Evolutionary conservation across 2,797 vertebrate species (phyloP).

Genomic region (Benthosema pterotum): DNA sequence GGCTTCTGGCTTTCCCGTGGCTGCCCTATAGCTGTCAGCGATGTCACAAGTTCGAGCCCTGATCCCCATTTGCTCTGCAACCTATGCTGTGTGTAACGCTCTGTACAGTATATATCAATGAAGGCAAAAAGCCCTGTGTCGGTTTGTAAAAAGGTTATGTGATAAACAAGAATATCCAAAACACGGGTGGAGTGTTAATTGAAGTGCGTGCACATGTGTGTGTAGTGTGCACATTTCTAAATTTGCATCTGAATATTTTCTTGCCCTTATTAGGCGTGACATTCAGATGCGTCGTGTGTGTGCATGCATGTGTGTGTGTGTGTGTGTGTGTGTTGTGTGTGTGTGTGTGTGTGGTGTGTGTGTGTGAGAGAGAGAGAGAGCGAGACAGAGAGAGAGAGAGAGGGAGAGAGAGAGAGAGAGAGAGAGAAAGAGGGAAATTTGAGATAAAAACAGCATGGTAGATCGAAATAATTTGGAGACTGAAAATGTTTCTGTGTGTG

Average conservation of each 20-base stretch:
- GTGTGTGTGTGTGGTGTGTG: neutral
- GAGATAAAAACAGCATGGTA: neutral
- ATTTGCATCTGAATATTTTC: neutral
- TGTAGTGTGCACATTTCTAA: neutral
- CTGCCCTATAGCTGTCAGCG: too few relatives aligned
- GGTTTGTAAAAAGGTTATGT: too few relatives aligned
- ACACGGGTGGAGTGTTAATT: too few relatives aligned
- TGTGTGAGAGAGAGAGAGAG: constrained; percentile 24
- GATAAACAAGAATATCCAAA: too few relatives aligned
- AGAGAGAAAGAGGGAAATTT: constrained; percentile 46
- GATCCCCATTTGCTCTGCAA: too few relatives aligned
- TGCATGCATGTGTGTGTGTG: neutral
- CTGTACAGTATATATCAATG: too few relatives aligned
- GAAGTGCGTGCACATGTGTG: constrained; percentile 17
- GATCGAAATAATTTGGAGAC: neutral
- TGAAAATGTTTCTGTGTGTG: too few relatives aligned
- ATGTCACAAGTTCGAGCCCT: too few relatives aligned
- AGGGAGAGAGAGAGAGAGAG: constrained; percentile 17
- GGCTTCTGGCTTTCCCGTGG: too few relatives aligned
- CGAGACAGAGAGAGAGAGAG: constrained; percentile 29
- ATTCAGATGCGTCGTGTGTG: neutral
- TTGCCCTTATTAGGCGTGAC: neutral
- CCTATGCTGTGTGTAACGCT: too few relatives aligned
- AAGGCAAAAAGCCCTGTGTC: too few relatives aligned
- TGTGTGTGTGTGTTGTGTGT: neutral